Conservation (phyloP, 2,888 invertebrate genomes). For the Spilarctia lutea region DNA sequence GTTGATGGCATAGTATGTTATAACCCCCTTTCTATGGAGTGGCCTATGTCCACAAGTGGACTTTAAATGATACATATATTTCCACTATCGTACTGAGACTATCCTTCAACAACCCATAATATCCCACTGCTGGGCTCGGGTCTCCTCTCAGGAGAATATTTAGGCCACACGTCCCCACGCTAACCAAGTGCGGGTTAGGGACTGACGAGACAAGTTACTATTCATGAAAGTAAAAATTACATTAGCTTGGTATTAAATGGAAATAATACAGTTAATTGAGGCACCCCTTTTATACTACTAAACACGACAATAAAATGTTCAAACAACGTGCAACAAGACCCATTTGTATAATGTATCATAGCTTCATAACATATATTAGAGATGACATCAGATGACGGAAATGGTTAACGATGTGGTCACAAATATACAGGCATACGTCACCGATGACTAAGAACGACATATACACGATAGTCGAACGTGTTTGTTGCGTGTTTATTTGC, state of each 20-base stretch:
- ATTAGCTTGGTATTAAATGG: not conserved
- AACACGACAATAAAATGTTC: not conserved
- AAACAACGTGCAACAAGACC: slow-evolving; percentile 2
- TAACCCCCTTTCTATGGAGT: too few species aligned
- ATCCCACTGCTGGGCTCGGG: too few species aligned
- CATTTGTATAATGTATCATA: slow-evolving; percentile 26
- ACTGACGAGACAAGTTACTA: too few species aligned
- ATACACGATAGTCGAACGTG: slow-evolving; percentile 8
- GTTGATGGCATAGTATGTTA: too few species aligned
- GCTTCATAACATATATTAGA: slow-evolving; percentile 25
- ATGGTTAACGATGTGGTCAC: slow-evolving; percentile 33
- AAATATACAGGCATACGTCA: slow-evolving; percentile 45
- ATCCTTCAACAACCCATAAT: too few species aligned
- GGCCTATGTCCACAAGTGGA: too few species aligned
- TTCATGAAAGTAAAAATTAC: not conserved
- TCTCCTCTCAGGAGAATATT: too few species aligned
- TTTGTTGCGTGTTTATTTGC: slow-evolving; percentile 15
- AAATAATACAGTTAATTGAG: not conserved
- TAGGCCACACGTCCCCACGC: too few species aligned
- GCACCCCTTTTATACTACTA: not conserved
- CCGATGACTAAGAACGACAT: slow-evolving; percentile 42
- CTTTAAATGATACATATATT: too few species aligned
- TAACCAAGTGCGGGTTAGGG: too few species aligned
- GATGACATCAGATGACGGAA: slow-evolving; percentile 43
- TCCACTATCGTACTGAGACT: too few species aligned